Base-by-base conservation (phyloP, 2,888 invertebrate species). In the Phrixothrix hirtus region DNA sequence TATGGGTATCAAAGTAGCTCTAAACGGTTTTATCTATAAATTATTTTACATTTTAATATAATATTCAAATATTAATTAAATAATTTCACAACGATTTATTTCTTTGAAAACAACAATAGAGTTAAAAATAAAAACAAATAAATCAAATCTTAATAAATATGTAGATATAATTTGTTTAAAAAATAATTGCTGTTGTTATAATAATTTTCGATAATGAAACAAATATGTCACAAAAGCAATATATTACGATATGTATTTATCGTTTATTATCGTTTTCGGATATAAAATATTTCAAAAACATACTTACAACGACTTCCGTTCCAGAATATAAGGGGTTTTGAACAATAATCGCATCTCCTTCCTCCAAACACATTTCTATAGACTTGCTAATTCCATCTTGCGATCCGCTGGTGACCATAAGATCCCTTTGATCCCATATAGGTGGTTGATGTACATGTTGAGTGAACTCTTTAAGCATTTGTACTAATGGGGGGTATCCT, bases 341-440 rank as follows among this genome's bases (percentile, higher is more conserved):
- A 7, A 88, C 81, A 16, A 91, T 66, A 21, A 92, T 78, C 0
- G 86, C 81, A 66, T 89, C 89, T 0, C 86, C 87, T 0, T 80
- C 81, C 31, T 83, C 80, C n/a, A 90, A 69, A 45, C 87, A 74
- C 74, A 89, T 81, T 63, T 90, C 89, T 29, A 89, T 78, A 32
- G 85, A 80, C 73, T 87, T 87, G 74, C 86, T 85, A 51, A 91
- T 81, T 3, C 87, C 90, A 68, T 90, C 89, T 71, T 89, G 90
- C 14, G 87, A 84, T 1, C 91, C 92, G 59, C 83, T 83, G 2
- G 88, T 88, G 15, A 90, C 78, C 26, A 88, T 71, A 1, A 89
- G 69, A 50, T 86, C 85, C 1, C 82, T 78, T 1, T 80, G 76
- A 1, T 81, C 75, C 80, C 82, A 79, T 2, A 79, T 72, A 0